Conservation (phyloP, 2,888 invertebrate species). For the Ecliptopera silaceata region DNA sequence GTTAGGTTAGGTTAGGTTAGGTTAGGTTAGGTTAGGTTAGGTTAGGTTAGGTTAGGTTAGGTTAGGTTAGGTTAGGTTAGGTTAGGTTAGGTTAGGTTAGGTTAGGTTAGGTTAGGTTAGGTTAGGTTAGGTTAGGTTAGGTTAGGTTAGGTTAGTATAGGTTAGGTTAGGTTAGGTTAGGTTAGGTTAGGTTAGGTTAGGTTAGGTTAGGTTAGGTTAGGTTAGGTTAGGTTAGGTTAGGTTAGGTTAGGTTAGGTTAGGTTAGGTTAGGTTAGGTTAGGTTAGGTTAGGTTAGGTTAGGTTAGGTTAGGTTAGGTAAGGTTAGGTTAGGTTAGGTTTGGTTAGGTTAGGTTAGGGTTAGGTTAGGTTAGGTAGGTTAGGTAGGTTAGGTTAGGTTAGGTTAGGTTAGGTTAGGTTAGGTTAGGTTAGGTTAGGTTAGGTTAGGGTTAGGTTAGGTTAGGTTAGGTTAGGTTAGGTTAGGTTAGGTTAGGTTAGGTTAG, state of each 20-base stretch:
- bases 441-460: constrained; percentile 34
- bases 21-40: constrained; percentile 16
- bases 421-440: constrained; percentile 36
- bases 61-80: constrained; percentile 29
- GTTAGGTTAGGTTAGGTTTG: too few relatives aligned
- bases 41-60: constrained; percentile 29
- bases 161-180: constrained; percentile 38
- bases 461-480: constrained; percentile 32
- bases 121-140: constrained; percentile 37
- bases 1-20: constrained; percentile 33
- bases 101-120: constrained; percentile 39
- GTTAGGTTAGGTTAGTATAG: constrained; percentile 36
- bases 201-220: constrained; percentile 34
- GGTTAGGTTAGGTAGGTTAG: too few relatives aligned
- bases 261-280: constrained; percentile 24
- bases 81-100: constrained; percentile 37
- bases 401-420: constrained; percentile 39
- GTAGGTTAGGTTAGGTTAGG: constrained; percentile 39
- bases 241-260: constrained; percentile 25
- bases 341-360: constrained; percentile 38
- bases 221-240: constrained; percentile 37
- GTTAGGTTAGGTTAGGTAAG: constrained; percentile 31
- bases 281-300: constrained; percentile 32
- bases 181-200: constrained; percentile 31
- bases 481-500: constrained; percentile 28